phyloP scores from a whole-genome alignment of 2,888 invertebrate genomes.

The Hermaeophaga mercurialis region DNA sequence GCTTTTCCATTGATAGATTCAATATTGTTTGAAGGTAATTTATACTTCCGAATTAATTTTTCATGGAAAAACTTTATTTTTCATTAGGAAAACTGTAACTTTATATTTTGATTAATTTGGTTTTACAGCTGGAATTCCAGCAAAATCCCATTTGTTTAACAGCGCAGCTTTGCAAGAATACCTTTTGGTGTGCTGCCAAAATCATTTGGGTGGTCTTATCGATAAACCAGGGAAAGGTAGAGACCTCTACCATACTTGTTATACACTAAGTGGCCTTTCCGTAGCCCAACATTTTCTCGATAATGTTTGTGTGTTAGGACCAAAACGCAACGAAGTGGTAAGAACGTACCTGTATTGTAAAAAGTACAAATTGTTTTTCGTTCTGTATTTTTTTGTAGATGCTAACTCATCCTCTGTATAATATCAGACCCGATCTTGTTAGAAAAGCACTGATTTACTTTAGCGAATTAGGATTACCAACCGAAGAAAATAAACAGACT shows the following conservation, averaged over 20 bases:
- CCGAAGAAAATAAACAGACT: conserved; percentile 17
- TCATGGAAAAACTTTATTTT: background rate
- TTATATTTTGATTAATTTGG: no score
- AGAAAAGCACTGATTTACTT: conserved; percentile 60
- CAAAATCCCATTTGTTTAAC: conserved; percentile 76
- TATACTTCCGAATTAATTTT: background rate
- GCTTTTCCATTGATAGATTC: conserved; percentile 86
- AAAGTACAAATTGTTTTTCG: background rate
- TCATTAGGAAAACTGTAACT: no score
- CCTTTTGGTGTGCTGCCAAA: conserved; percentile 90
- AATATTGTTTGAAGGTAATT: conserved; percentile 62
- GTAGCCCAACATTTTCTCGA: conserved; percentile 78
- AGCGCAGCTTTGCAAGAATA: conserved; percentile 93
- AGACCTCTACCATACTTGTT: conserved; percentile 98
- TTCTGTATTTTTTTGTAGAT: conserved; percentile 55
- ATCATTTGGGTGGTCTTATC: conserved; percentile 82
- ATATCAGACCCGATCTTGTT: conserved; percentile 73
- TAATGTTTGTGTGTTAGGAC: conserved; percentile 67
- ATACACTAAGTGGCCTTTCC: conserved; percentile 91
- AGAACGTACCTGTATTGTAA: conserved; percentile 41
- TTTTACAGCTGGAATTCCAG: conserved; percentile 54
- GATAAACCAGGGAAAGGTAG: conserved; percentile 94
- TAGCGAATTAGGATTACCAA: conserved; percentile 40
- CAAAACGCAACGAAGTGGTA: conserved; percentile 71
- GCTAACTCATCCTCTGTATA: conserved; percentile 81